These are phyloP conservation scores for Muscicapa striata DNA, from an alignment of 2,797 vertebrate genomes.

Conservation along the genomic window DNA sequence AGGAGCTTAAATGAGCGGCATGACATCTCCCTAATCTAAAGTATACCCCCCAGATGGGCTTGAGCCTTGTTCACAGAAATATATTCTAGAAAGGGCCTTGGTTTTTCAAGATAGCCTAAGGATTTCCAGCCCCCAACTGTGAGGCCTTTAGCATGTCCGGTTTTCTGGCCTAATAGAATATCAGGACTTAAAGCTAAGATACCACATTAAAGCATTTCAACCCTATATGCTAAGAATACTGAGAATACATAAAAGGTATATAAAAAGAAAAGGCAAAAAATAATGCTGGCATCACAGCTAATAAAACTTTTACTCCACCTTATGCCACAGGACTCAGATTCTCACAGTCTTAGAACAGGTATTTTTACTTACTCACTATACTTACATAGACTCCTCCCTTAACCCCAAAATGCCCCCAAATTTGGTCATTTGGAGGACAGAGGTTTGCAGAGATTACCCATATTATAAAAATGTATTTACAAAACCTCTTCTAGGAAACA, in stretches of 20 bases:
- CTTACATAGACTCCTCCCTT: neutral
- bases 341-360: neutral
- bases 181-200: neutral
- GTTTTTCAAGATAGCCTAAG: neutral
- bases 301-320: neutral
- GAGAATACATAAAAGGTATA: neutral
- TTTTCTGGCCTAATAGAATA: neutral
- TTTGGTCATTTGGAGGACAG: neutral
- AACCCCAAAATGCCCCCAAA: neutral
- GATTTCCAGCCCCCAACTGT: rapidly evolving
- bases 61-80: neutral
- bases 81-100: neutral
- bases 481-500: neutral
- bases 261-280: neutral
- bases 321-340: neutral
- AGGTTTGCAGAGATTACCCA: neutral
- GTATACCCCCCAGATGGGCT: neutral
- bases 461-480: neutral
- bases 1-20: neutral
- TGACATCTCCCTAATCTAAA: neutral
- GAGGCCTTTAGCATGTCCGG: neutral
- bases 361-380: neutral
- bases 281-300: neutral
- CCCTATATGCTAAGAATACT: neutral
- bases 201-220: neutral